Evolutionary conservation across 2,113 vertebrate species (phyloP).

Genomic region (Riparia riparia): DNA sequence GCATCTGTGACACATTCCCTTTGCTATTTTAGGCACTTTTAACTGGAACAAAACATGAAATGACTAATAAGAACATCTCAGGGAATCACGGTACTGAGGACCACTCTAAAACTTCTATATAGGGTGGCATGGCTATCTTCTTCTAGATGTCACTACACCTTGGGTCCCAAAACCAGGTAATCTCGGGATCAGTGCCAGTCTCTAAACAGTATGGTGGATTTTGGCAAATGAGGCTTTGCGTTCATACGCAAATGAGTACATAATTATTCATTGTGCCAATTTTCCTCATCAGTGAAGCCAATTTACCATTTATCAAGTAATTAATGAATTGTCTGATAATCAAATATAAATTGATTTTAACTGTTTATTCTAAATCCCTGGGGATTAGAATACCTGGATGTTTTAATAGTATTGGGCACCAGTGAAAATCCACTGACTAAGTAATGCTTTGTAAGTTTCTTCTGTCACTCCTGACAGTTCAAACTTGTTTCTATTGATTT

Average conservation of each 20-base stretch:
- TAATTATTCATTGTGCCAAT: neutral
- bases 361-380: neutral
- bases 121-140: neutral
- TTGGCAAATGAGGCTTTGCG: neutral
- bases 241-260: neutral
- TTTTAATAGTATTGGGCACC: neutral
- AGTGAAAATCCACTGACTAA: neutral
- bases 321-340: neutral
- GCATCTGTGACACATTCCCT: neutral
- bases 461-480: neutral
- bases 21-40: neutral
- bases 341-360: neutral
- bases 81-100: neutral
- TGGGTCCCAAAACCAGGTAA: neutral
- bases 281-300: neutral
- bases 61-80: neutral
- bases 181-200: neutral
- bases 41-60: neutral
- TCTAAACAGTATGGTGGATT: neutral
- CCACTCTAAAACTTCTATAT: neutral
- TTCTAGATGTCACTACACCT: neutral
- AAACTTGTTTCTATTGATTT: neutral
- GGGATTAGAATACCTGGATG: neutral
- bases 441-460: neutral
- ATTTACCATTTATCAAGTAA: neutral